Percentiles rank a stretch among this genome's conserved stretches.
Evolutionary conservation across 2,113 vertebrate species (phyloP).

Genomic region (Peucedramus taeniatus): DNA sequence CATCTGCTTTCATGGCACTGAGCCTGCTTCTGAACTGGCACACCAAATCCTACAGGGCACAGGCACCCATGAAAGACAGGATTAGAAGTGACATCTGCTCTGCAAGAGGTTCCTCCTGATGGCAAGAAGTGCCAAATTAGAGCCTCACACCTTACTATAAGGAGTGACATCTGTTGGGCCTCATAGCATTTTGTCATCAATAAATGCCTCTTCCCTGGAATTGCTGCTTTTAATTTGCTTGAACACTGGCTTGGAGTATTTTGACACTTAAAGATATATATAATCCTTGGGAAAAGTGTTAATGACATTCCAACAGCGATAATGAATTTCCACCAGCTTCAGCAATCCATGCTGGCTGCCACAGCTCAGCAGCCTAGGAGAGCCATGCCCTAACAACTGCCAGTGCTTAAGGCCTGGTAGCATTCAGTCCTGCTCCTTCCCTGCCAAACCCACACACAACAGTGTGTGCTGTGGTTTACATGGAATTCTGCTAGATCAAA

Average conservation of each 20-base stretch:
- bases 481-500: not conserved
- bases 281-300: not conserved
- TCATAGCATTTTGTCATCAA: not conserved
- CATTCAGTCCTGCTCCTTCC: not conserved
- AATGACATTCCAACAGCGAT: not conserved
- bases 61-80: not conserved
- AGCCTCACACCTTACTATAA: not conserved
- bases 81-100: slow-evolving; percentile 16
- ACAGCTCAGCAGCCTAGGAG: not conserved
- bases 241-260: not conserved
- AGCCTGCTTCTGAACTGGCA: not conserved
- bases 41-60: not conserved
- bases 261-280: not conserved
- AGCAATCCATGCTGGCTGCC: not conserved
- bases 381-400: not conserved
- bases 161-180: not conserved
- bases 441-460: not conserved
- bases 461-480: not conserved
- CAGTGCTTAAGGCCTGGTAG: not conserved
- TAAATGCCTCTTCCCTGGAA: not conserved
- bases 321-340: not conserved
- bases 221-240: not conserved
- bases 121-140: not conserved
- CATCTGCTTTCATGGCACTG: slow-evolving; percentile 52
- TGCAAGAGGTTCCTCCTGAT: slow-evolving; percentile 6